Conservation (phyloP, 2,888 invertebrate species). For the Cosmorhoe ocellata region DNA sequence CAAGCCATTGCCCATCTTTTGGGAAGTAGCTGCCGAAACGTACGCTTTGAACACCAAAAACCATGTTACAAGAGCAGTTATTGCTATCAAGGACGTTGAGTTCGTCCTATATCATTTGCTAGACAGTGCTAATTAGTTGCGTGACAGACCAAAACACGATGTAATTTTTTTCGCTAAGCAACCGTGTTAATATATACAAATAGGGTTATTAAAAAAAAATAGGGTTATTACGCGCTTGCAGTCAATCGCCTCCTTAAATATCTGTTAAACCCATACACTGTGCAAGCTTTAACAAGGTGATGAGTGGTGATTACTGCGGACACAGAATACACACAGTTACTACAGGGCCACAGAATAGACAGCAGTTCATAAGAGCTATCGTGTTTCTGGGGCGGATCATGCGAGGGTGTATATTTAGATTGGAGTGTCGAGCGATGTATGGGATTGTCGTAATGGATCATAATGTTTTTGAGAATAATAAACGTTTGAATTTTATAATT, state of each 20-base stretch:
- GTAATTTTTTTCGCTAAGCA: too few relatives aligned
- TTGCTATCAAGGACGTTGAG: too few relatives aligned
- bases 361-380: not conserved
- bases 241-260: conserved; percentile 12
- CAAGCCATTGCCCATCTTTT: too few relatives aligned
- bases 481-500: not conserved
- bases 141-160: too few relatives aligned
- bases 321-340: conserved; percentile 6
- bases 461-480: conserved; percentile 4
- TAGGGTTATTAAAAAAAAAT: too few relatives aligned
- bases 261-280: conserved; percentile 22
- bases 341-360: not conserved
- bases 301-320: conserved; percentile 29
- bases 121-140: too few relatives aligned
- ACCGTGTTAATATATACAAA: too few relatives aligned
- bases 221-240: not conserved
- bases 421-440: conserved; percentile 15
- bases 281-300: conserved; percentile 25
- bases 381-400: not conserved
- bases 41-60: too few relatives aligned
- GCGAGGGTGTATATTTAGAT: conserved; percentile 10
- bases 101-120: too few relatives aligned
- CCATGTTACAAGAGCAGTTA: too few relatives aligned
- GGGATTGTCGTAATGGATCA: conserved; percentile 8
- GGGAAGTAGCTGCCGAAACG: too few relatives aligned